Base-by-base conservation (phyloP, 2,113 vertebrate genomes). In the Neofelis nebulosa region DNA sequence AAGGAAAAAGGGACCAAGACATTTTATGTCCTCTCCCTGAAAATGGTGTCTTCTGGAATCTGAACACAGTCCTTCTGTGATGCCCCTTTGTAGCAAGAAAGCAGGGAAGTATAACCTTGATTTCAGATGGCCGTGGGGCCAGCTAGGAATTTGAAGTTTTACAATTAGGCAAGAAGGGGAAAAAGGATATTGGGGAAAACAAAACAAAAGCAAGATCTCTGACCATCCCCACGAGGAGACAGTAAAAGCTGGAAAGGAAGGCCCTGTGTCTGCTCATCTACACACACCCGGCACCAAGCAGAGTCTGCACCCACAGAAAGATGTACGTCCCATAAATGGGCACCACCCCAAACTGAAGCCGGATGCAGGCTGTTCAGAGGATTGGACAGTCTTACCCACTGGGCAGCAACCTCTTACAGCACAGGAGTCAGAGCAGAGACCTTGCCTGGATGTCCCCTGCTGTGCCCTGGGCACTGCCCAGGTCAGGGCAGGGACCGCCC, bases 271-370 rank as follows among this genome's bases (percentile, higher is more conserved):
- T 38, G 10, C 52, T 50, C 52, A 11, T 14, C 36, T 11, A 14
- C 4, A 29, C 4, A 13, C 1, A 1, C 21, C n/a, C 23, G 23
- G 38, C n/a, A 8, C 15, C 4, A 1, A 7, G 50, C 68, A n/a
- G 41, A 31, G 48, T 1, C 1, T 9, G 45, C 38, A 61, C 0
- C 15, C 36, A 1, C 1, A 5, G 12, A 25, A 31, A 68, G 36
- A 73, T 5, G 1, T 3, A 36, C 12, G 0, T 4, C 2, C 16
- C 71, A 7, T 1, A 1, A 73, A 41, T 3, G 18, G 31, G 31
- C 18, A 3, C 7, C 45, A 12, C 23, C 19, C 11, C 55, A 13
- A 2, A 11, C 31, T 1, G 85, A 13, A 9, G 36, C 8, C 9
- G 4, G 14, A 13, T 7, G 4, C 1, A 0, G 27, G 7, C 63